Conservation (phyloP, 1,140 invertebrate genomes). For the Pseudachorutes palmiensis region DNA sequence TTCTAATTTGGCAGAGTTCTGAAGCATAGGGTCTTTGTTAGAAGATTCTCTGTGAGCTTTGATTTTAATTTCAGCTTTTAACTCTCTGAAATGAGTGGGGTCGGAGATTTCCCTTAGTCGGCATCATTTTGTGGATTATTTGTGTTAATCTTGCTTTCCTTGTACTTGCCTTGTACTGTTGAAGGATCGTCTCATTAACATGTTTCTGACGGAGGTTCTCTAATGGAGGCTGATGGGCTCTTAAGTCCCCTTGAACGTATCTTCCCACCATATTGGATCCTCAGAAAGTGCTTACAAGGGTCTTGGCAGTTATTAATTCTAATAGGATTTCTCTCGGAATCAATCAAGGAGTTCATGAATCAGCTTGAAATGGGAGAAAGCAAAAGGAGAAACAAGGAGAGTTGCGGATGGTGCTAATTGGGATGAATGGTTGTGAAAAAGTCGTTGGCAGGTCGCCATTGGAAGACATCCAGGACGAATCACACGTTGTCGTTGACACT, state of each 20-base stretch:
- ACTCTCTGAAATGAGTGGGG: not conserved
- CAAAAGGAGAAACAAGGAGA: not conserved
- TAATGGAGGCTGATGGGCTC: not conserved
- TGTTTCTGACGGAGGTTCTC: not conserved
- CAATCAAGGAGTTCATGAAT: not conserved
- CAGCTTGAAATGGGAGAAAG: not conserved
- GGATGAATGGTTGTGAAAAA: not conserved
- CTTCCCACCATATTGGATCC: too few relatives aligned
- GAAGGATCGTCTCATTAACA: not conserved
- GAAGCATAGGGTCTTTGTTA: too few relatives aligned
- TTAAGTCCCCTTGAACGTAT: not conserved
- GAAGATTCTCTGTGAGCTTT: too few relatives aligned
- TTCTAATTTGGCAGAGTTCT: too few relatives aligned
- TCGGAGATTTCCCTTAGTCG: not conserved
- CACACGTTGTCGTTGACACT: not conserved
- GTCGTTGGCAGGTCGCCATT: not conserved
- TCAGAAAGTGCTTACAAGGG: not conserved
- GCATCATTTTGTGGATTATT: not conserved
- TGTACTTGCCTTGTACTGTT: not conserved
- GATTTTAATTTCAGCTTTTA: too few relatives aligned
- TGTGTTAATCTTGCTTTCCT: not conserved
- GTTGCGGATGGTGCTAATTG: not conserved
- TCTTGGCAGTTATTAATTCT: not conserved
- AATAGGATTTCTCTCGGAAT: not conserved
- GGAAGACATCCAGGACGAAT: not conserved